Base-by-base conservation (phyloP, 2,797 vertebrate species). In the Sebastes steindachneri region DNA sequence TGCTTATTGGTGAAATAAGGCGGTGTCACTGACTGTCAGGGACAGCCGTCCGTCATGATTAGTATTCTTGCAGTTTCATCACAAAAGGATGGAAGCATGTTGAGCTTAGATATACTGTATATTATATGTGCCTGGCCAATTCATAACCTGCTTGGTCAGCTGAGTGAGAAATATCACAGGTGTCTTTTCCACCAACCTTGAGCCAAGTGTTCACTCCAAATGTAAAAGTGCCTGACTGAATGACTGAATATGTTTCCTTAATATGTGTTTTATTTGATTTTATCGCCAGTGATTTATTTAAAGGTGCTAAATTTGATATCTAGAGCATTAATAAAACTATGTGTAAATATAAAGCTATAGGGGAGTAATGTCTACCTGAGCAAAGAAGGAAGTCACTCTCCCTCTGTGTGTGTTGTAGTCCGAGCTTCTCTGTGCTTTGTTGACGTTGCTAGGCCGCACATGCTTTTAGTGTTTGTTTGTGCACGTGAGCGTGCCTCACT, bases 1-100 rank as follows among this genome's bases (percentile, higher is more conserved):
- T 33, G 25, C 51, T 66, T 58, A 19, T 68, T 37, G 28, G 37
- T 83, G 65, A 75, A 87, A 85, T 88, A 75, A 85, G 55, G 26
- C 9, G 54, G 73, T 62, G 68, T 88, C 74, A 37, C 57, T 37
- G 79, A 70, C 78, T 51, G 48, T 51, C 48, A 11, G 75, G 55
- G 57, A 73, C 65, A 58, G 79, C 65, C 29, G 73, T 90, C 79
- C 66, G 11, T 91, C 85, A 80, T 68, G 74, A 84, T 90, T 83
- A 87, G 65, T 55, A 69, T 57, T 86, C 51, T 12, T 59, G 68
- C 64, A 48, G 35, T 78, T 80, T 85, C 29, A 28, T 54, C 8
- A 67, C 88, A 68, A 84, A 69, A 17, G 68, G 66, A 33, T 54
- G 60, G 60, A 82, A 35, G 72, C 72, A 55, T 72, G 68, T 73